These are phyloP conservation scores for Galemys pyrenaicus DNA, from an alignment of 2,113 vertebrate species.

Conservation along the genomic window DNA sequence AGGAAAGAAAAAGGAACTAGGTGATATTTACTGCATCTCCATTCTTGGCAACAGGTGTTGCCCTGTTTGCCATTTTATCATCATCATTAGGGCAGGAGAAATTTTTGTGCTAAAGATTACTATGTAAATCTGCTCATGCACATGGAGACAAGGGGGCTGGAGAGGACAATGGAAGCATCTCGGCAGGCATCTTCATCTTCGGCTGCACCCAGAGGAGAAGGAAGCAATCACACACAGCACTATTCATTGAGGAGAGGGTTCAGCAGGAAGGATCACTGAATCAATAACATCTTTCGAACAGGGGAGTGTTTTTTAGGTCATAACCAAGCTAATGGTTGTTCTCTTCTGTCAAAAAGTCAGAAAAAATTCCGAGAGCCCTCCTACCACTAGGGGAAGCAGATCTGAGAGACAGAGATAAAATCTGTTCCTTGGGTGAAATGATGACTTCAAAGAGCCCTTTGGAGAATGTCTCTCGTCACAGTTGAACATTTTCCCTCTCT, in stretches of 20 bases:
- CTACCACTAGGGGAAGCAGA: neutral
- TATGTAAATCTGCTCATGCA: neutral
- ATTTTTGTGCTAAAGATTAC: neutral
- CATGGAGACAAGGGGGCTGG: neutral
- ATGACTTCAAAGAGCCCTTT: neutral
- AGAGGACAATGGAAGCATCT: neutral
- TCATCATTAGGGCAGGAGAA: neutral
- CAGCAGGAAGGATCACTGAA: neutral
- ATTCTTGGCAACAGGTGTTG: neutral
- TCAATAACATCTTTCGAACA: conserved; percentile 1
- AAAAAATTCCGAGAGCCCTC: neutral
- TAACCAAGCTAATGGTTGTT: neutral
- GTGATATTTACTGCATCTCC: neutral
- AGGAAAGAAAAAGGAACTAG: neutral
- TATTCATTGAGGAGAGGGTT: neutral
- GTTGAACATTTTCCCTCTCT: neutral
- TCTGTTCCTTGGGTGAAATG: neutral
- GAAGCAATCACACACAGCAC: neutral
- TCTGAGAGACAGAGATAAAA: neutral
- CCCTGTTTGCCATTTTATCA: neutral
- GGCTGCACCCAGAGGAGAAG: neutral
- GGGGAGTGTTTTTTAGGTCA: conserved; percentile 49
- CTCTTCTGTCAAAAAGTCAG: conserved; percentile 50
- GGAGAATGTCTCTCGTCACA: neutral
- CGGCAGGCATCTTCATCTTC: neutral